Conservation (phyloP, 2,888 invertebrate genomes). For the Beris chalybata region DNA sequence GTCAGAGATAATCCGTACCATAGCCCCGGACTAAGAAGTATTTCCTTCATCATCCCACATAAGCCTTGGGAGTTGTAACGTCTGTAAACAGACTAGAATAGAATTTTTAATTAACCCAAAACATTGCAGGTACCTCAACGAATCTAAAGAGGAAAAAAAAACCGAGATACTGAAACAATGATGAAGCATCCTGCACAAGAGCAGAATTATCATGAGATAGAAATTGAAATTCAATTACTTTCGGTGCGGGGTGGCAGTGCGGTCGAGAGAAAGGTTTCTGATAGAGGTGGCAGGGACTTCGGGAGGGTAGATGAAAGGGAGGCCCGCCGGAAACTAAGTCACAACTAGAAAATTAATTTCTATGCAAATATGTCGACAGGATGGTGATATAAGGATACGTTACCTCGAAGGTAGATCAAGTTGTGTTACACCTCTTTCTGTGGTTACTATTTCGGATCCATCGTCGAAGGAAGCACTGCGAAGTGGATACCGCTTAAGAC, state of each 20-base stretch:
- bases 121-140: slow-evolving; percentile 7
- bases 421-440: slow-evolving; percentile 25
- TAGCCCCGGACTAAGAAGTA: neutral
- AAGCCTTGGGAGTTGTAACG: slow-evolving; percentile 23
- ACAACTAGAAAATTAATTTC: slow-evolving; percentile 32
- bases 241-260: slow-evolving; percentile 7
- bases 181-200: slow-evolving; percentile 14
- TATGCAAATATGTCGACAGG: slow-evolving; percentile 28
- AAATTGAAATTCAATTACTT: slow-evolving; percentile 33
- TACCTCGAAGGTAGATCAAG: slow-evolving; percentile 23
- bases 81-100: slow-evolving; percentile 25
- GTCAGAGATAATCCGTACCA: neutral
- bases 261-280: neutral
- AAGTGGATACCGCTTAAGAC: neutral
- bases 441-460: slow-evolving; percentile 1
- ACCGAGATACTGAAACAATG: slow-evolving; percentile 17
- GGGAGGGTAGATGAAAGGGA: slow-evolving; percentile 1
- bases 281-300: neutral
- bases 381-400: slow-evolving; percentile 12
- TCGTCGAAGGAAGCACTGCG: neutral
- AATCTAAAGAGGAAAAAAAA: slow-evolving; percentile 7
- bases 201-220: slow-evolving; percentile 26
- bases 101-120: slow-evolving; percentile 30
- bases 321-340: slow-evolving; percentile 22
- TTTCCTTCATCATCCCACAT: slow-evolving; percentile 11